Evolutionary conservation across 2,113 vertebrate genomes (phyloP).

Genomic region (Lanius ludovicianus): DNA sequence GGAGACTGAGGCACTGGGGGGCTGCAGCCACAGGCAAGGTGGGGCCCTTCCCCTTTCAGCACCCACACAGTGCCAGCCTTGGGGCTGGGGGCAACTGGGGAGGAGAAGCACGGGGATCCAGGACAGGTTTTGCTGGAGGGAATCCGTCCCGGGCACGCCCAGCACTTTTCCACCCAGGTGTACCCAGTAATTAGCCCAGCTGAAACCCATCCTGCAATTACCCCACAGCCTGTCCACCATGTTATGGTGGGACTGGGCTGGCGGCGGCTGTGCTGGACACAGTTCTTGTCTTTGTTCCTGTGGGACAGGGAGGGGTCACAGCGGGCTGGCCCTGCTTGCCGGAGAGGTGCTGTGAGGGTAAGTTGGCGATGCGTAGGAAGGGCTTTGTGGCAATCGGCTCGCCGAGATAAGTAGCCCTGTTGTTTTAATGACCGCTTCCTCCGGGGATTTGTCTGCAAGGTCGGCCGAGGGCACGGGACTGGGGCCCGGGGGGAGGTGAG

Average conservation of each 20-base stretch:
- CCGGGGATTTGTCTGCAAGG: neutral
- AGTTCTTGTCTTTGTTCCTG: accelerated
- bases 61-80: too few relatives aligned
- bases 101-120: accelerated
- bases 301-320: accelerated
- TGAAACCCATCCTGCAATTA: neutral
- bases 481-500: accelerated
- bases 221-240: accelerated
- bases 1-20: neutral
- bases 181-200: accelerated
- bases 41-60: neutral
- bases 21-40: neutral
- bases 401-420: neutral
- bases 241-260: accelerated
- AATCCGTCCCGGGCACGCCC: accelerated
- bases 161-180: neutral
- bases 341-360: neutral
- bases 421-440: neutral
- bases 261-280: neutral
- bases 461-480: neutral
- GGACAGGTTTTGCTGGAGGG: neutral
- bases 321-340: accelerated
- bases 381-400: neutral
- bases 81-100: accelerated
- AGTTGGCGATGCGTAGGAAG: neutral